phyloP scores from a whole-genome alignment of 2,113 vertebrate genomes.

The Halichoeres trimaculatus region DNA sequence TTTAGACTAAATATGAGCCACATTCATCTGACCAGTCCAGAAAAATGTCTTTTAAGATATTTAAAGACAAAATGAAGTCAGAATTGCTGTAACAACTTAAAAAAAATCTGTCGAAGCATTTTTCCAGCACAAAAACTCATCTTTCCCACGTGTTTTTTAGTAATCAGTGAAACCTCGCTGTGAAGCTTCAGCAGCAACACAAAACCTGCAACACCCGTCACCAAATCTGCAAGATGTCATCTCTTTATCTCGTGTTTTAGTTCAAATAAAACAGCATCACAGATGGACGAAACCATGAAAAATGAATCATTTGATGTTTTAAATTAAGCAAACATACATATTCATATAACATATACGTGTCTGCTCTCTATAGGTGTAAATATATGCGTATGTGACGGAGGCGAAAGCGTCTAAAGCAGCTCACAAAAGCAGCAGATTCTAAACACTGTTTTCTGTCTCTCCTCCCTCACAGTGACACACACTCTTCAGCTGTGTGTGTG shows the following conservation, averaged over 20 bases:
- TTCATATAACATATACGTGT: not conserved
- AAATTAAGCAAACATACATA: not conserved
- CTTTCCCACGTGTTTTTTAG: too few species aligned
- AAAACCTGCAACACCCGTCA: too few species aligned
- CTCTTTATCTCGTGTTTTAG: not conserved
- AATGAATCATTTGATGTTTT: not conserved
- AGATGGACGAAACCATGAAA: not conserved
- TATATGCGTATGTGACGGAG: not conserved
- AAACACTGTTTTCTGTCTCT: constrained; percentile 16
- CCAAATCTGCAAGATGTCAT: not conserved
- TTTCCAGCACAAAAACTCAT: too few species aligned
- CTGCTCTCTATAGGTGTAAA: not conserved
- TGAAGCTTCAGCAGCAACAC: too few species aligned
- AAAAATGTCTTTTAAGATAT: too few species aligned
- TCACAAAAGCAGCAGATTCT: constrained; percentile 16
- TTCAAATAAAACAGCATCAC: not conserved
- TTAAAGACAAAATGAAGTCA: too few species aligned
- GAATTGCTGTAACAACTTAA: too few species aligned
- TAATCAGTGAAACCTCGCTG: too few species aligned
- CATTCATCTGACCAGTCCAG: too few species aligned
- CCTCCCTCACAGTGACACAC: constrained; percentile 35
- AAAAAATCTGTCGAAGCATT: too few species aligned
- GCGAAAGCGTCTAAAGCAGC: constrained; percentile 9
- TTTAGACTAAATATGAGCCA: too few species aligned
- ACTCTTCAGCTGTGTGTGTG: not conserved